Evolutionary conservation across 2,888 invertebrate species (phyloP).

Genomic region (Paralinhomoeus sp.): DNA sequence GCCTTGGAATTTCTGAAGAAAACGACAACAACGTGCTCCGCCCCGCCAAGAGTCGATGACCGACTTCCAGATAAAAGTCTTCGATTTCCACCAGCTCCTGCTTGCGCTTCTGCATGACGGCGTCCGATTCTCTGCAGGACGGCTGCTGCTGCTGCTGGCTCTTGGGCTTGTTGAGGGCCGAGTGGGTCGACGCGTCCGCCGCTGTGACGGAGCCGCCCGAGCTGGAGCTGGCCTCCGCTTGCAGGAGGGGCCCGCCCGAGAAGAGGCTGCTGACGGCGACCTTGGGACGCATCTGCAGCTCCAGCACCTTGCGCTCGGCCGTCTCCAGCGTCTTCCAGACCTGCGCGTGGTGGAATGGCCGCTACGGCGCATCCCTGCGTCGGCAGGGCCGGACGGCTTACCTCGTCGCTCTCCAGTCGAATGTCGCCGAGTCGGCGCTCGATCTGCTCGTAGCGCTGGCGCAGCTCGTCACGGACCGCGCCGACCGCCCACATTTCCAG

Average conservation of each 20-base stretch:
- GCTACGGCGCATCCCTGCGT: too few relatives aligned
- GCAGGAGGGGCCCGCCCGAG: too few relatives aligned
- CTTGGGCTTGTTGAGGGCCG: too few relatives aligned
- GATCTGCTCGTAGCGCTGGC: conserved; percentile 51
- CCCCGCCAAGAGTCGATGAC: too few relatives aligned
- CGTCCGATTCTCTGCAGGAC: conserved; percentile 5
- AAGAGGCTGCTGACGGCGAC: conserved; percentile 2
- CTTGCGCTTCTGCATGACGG: conserved; percentile 12
- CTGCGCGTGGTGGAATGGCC: too few relatives aligned
- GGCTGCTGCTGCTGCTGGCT: too few relatives aligned
- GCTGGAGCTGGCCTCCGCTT: background rate
- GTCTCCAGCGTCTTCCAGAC: conserved; percentile 85
- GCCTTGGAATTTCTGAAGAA: conserved; percentile 40
- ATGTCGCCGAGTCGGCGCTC: conserved; percentile 54
- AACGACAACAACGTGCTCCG: too few relatives aligned
- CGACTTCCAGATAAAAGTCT: conserved; percentile 68
- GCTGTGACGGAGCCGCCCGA: too few relatives aligned
- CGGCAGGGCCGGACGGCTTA: too few relatives aligned
- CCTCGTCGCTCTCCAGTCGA: conserved; percentile 67
- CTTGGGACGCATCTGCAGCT: conserved; percentile 34
- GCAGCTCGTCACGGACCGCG: conserved; percentile 52
- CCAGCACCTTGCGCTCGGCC: conserved; percentile 62
- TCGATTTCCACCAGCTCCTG: conserved; percentile 63
- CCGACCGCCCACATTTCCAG: conserved; percentile 41
- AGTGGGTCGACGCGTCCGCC: too few relatives aligned